A percentile compares a stretch with the other conserved stretches of the same genome.
Evolutionary conservation across 1,140 invertebrate genomes (phyloP).

Genomic region (Drosophila busckii): DNA sequence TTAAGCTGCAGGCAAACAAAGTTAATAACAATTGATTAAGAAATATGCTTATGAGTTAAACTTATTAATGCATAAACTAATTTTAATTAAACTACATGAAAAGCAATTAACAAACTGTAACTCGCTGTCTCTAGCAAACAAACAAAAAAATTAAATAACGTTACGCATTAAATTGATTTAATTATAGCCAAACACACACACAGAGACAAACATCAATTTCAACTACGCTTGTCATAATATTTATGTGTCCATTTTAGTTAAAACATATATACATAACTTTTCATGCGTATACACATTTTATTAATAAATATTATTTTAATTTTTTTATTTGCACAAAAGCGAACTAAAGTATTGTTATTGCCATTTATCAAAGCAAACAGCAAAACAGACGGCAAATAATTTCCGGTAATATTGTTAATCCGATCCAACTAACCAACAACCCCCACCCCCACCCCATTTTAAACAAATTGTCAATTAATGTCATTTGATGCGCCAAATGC

Average conservation of each 20-base stretch:
- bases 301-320: slow-evolving; percentile 30
- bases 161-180: slow-evolving; percentile 5
- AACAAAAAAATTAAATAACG: not conserved
- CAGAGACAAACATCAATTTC: not conserved
- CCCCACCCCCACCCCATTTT: not conserved
- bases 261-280: slow-evolving; percentile 8
- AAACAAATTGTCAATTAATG: slow-evolving; percentile 20
- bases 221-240: not conserved
- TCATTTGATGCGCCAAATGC: slow-evolving; percentile 13
- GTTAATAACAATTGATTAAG: no score
- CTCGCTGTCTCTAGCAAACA: not conserved
- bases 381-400: slow-evolving; percentile 45
- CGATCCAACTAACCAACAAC: not conserved
- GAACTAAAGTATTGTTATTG: slow-evolving; percentile 4
- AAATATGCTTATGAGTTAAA: no score
- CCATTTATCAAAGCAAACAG: slow-evolving; percentile 36
- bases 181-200: slow-evolving; percentile 10
- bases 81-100: no score
- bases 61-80: no score
- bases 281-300: no score
- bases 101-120: not conserved
- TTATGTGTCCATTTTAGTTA: not conserved
- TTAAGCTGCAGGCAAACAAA: no score
- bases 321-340: slow-evolving; percentile 12
- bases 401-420: slow-evolving; percentile 44